A percentile compares a stretch with the other conserved stretches of the same genome.
Evolutionary conservation across 2,888 invertebrate genomes (phyloP).

Genomic region (Drosophila paucipuncta): DNA sequence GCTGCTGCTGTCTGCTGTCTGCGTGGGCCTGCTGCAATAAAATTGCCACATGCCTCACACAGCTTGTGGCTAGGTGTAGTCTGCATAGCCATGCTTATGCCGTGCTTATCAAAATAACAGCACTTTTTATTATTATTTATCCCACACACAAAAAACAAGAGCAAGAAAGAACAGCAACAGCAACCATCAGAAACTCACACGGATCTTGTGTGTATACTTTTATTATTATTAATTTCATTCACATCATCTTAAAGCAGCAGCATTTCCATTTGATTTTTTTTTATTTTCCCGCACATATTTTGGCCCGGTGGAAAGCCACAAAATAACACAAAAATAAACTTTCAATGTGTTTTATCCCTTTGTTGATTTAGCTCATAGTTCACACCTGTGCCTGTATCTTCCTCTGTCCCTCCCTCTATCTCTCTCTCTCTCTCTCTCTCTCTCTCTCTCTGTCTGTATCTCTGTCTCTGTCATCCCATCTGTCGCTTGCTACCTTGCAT

Average conservation of each 20-base stretch:
- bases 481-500: background rate
- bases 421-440: background rate
- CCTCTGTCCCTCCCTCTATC: background rate
- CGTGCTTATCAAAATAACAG: conserved; percentile 58
- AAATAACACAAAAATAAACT: conserved; percentile 21
- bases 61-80: conserved; percentile 46
- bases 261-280: conserved; percentile 20
- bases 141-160: conserved; percentile 14
- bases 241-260: conserved; percentile 35
- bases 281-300: conserved; percentile 37
- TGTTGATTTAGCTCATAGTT: conserved; percentile 17
- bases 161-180: background rate
- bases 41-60: conserved; percentile 49
- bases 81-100: conserved; percentile 42
- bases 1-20: background rate
- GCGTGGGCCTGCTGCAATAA: conserved; percentile 55
- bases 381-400: conserved; percentile 34
- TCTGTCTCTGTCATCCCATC: background rate
- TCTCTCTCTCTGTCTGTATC: background rate
- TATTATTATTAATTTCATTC: conserved; percentile 56
- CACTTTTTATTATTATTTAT: conserved; percentile 57
- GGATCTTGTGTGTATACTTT: conserved; percentile 35
- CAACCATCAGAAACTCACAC: conserved; percentile 1
- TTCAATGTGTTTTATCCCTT: conserved; percentile 27
- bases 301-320: conserved; percentile 3